These are phyloP conservation scores for Drosophila elegans DNA, from an alignment of 1,140 invertebrate genomes.

Conservation along the genomic window DNA sequence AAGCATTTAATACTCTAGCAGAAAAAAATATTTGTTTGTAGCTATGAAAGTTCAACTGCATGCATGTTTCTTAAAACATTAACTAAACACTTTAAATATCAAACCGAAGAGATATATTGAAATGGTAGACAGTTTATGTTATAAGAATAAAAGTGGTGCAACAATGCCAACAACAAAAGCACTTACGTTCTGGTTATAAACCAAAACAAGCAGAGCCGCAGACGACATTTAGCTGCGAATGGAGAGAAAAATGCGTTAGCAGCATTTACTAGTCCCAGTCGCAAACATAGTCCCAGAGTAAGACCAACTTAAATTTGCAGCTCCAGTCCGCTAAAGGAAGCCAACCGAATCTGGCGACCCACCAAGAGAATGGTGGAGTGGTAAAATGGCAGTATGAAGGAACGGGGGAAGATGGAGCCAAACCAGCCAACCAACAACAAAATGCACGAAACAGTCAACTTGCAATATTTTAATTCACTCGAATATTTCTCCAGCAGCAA, in stretches of 20 bases:
- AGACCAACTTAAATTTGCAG: conserved; percentile 19
- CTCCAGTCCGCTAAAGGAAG: conserved; percentile 20
- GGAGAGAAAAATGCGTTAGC: conserved; percentile 73
- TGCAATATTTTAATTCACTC: conserved; percentile 82
- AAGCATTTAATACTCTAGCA: conserved; percentile 3
- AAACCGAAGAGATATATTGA: too few relatives aligned
- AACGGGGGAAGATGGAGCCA: conserved; percentile 12
- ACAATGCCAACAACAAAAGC: background rate
- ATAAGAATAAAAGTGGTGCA: background rate
- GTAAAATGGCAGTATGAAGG: conserved; percentile 4
- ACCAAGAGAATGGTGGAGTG: conserved; percentile 15
- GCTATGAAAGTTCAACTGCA: too few relatives aligned
- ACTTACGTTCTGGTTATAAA: background rate
- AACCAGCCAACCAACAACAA: conserved; percentile 43
- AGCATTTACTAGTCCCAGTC: conserved; percentile 59
- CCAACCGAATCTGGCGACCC: conserved; percentile 44
- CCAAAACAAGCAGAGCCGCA: conserved; percentile 31
- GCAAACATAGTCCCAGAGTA: conserved; percentile 15
- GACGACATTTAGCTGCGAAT: conserved; percentile 68
- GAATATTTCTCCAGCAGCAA: conserved; percentile 65
- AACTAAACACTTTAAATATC: too few relatives aligned
- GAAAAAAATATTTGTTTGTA: background rate
- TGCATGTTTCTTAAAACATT: too few relatives aligned
- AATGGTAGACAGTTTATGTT: too few relatives aligned
- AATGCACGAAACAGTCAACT: conserved; percentile 77